Evolutionary conservation across 1,140 invertebrate genomes (phyloP), one percentile per base, ranked within the genome.

Genomic region (Drosophila takahashii): DNA sequence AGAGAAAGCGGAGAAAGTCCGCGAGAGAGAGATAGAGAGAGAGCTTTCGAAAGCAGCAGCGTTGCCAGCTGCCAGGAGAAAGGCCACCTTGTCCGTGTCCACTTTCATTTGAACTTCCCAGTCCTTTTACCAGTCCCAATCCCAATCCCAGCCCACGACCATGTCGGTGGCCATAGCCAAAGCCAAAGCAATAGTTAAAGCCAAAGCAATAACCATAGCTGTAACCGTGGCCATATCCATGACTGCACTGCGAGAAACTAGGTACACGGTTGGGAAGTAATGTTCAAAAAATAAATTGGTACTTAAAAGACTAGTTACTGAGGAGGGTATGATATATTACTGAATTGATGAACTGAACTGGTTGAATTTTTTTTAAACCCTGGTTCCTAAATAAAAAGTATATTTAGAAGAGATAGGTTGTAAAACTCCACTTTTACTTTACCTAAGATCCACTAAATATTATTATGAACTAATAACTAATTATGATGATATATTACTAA

Each of bases 41-140:
- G 45, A 78, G 75, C 69, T 83, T 83, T 83, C 60, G 41, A 59
- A 60, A 13, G 9, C 10, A 18, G 27, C 11, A 52, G 70, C 50
- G 48, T 83, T 83, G 79, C 79, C 79, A 83, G 74, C 75, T 78
- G 79, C 16, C 48, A 72, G 5, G 1, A 79, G 57, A 52, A 79
- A 57, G 50, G 37, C 59, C 36, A 50, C 41, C 60, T 16, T 39
- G 10, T n/a, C 62, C 62, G 44, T 60, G 62, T 41, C 62, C 44
- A 29, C 34, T 26, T 39, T 26, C 41, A 61, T 61, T 60, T 65
- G 4, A 37, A 54, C 57, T 53, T 37, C 47, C 47, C 32, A 37
- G 34, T 60, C 42, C 32, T 26, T 32, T 13, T 39, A 18, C 29
- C 22, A 16, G n/a, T 64, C 58, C 34, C 29, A 27, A 18, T 64